Evolutionary conservation across 2,888 invertebrate species (phyloP), one percentile per base, ranked within the genome.

Genomic region (Acanthosoma haemorrhoidale): DNA sequence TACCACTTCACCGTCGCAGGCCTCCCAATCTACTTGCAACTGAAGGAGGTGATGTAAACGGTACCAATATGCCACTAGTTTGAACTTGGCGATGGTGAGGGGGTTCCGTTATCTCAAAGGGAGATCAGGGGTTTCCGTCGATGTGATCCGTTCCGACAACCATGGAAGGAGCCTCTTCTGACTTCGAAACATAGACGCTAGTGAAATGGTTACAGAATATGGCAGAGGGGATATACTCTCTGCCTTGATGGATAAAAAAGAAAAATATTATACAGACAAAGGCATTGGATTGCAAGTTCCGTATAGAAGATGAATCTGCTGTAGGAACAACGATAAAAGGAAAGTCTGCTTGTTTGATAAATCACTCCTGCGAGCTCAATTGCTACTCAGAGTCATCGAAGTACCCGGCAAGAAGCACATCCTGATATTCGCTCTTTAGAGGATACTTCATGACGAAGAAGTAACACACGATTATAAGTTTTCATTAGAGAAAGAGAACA

Each of bases 321-420:
- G 94, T 97, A n/a, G 97, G 97, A 81, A 96, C 96, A 36, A 97
- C 96, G n/a, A 92, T 96, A 87, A 92, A 92, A 80, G 97, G 97
- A 77, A 96, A 96, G 82, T 94, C 96, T 71, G 96, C 96, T n/a
- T 85, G 97, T 77, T 97, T 97, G 81, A 97, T 97, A 80, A 97
- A 97, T 83, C 97, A 97, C 83, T 96, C 95, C 13, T 97, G 97
- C 84, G 96, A 96, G 84, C 96, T 96, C 84, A 86, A 88, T 84
- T n/a, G n/a, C n/a, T n/a, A n/a, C 96, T 96, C 15, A 92, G 93
- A 80, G 94, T 96, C 69, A 94, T 96, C 69, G 93, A 94, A 79
- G 94, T 96, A 76, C 87, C 94, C 78, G 95, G 95, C 68, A 94
- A 94, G 82, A 96, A 96, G 79, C 96, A 96, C 82, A 97, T 97